Evolutionary conservation across 2,113 vertebrate genomes (phyloP), one percentile per base, ranked within the genome.

Genomic region (Vanacampus margaritifer): DNA sequence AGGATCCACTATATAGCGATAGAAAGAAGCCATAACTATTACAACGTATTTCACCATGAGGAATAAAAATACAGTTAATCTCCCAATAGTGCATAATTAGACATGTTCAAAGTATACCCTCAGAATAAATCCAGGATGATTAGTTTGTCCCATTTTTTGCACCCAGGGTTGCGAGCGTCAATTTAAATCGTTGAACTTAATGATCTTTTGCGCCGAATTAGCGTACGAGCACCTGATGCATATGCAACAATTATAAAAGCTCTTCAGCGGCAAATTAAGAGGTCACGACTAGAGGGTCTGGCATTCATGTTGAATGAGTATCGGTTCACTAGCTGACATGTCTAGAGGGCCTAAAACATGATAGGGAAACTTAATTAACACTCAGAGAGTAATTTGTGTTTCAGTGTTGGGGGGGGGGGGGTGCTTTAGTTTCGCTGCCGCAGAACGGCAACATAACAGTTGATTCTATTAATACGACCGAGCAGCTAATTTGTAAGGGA

Each of bases 181-280:
- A 13, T 77, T 75, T 68, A 73, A 86, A 89, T 81, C 62, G 76
- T 67, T 78, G 73, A 87, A 87, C 80, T 70, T 68, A 74, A 77
- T 73, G 75, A 86, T 85, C 73, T 39, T 48, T 72, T 84, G 69
- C 76, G 68, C 32, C 67, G 57, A 83, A 84, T 85, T 83, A 84
- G 58, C 62, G 24, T 11, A 66, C 35, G 71, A 86, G 79, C 68
- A 82, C 79, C 79, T 84, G 75, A 87, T 87, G 75, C 80, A 87
- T 83, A 88, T 79, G 80, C 79, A 84, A 67, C 63, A 69, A 72
- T 72, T 60, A 71, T 56, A 75, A 83, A 76, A 78, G 58, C 83
- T 82, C 84, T 87, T 83, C 69, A 81, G 73, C 68, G 57, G 70
- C 17, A 37, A 64, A 75, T 75, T 66, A 28, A 57, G 69, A 73